These are phyloP conservation scores for Lycia hirtaria DNA, from an alignment of 2,888 invertebrate genomes.

Conservation along the genomic window DNA sequence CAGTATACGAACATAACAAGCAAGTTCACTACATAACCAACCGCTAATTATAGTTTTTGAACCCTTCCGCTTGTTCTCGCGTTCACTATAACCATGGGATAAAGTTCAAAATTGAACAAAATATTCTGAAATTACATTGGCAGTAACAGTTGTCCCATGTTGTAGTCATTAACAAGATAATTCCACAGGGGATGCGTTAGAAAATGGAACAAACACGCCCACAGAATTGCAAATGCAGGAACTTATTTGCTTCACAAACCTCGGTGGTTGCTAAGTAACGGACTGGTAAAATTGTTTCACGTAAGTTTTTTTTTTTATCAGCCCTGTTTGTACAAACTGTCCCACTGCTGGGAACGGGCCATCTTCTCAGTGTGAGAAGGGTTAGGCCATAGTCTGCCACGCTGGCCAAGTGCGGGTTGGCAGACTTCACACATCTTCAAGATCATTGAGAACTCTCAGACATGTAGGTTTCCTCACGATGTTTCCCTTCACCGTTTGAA, in stretches of 20 bases:
- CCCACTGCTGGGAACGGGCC: too few species aligned
- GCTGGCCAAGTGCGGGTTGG: too few species aligned
- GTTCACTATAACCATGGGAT: slow-evolving; percentile 17
- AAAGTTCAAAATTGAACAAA: slow-evolving; percentile 35
- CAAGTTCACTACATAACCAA: slow-evolving; percentile 9
- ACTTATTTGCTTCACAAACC: slow-evolving; percentile 27
- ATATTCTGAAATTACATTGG: slow-evolving; percentile 17
- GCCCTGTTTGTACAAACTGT: too few species aligned
- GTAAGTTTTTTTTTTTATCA: too few species aligned
- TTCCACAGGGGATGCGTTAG: slow-evolving; percentile 58
- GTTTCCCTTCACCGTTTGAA: too few species aligned
- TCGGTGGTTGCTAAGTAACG: slow-evolving; percentile 5
- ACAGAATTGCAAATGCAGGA: slow-evolving; percentile 55
- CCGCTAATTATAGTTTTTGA: not conserved
- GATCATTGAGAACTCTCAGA: too few species aligned
- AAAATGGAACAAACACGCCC: slow-evolving; percentile 60
- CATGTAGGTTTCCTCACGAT: too few species aligned
- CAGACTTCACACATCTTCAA: too few species aligned
- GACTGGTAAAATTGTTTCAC: not conserved
- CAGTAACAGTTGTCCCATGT: slow-evolving; percentile 43
- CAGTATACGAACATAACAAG: not conserved
- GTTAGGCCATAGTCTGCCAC: too few species aligned
- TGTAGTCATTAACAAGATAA: slow-evolving; percentile 65
- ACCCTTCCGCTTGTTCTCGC: too few species aligned
- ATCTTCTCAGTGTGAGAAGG: too few species aligned